Evolutionary conservation across 2,113 vertebrate species (phyloP), one percentile per base, ranked within the genome.

Genomic region (Archilochus colubris): DNA sequence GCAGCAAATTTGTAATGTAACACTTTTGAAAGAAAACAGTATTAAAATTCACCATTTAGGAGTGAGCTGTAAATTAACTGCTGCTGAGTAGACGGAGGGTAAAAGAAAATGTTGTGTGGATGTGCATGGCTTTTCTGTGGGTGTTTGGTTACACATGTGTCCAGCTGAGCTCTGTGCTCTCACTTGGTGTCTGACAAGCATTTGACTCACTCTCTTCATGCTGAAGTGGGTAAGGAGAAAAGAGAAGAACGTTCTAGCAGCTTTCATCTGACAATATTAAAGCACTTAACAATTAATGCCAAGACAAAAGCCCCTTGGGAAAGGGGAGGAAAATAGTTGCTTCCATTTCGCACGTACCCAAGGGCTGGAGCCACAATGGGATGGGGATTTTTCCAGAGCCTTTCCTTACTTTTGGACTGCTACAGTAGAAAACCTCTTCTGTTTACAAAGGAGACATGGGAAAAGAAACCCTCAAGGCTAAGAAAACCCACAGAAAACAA

Each of bases 41-140:
- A 92, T 95, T 95, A 94, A 93, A 93, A 91, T n/a, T 70, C 70
- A 59, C 80, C 84, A 24, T 83, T 96, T 93, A 83, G 88, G 48
- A 91, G 25, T 0, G 28, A 91, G 89, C 70, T 82, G 80, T 81
- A 96, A 96, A 96, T 96, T 87, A 93, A 82, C 70, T 82, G 66
- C 14, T 73, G 28, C 46, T 46, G 69, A 82, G 87, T 78, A 86
- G 85, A 59, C 27, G 4, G 8, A 13, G 58, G 75, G 66, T 14
- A 36, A 48, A 59, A 85, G 36, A 31, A 84, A 74, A 36, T 10
- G 18, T 22, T 11, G 23, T 14, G 46, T 48, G 40, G 4, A 4
- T 10, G 21, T 12, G 23, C 44, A n/a, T 43, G 64, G 72, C 63
- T 94, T 27, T 51, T 40, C 68, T 46, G 12, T 16, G 1, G 0